These are phyloP conservation scores for Apotomis capreana DNA, from an alignment of 2,888 invertebrate genomes.

Conservation along the genomic window DNA sequence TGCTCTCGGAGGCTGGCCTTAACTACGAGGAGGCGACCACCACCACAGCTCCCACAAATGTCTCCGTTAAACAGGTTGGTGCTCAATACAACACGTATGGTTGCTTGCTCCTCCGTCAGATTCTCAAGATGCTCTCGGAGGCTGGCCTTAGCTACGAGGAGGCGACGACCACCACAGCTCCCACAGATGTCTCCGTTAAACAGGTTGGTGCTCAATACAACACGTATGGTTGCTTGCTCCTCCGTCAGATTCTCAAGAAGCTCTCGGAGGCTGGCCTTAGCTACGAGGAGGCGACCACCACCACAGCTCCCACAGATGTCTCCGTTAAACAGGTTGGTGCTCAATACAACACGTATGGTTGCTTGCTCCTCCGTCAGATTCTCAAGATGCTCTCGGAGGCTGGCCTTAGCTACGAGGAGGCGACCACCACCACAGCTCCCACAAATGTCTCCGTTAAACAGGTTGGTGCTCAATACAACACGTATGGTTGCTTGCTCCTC, in stretches of 20 bases:
- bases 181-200: no score
- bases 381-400: slow-evolving; percentile 79
- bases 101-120: no score
- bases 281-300: no score
- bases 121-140: no score
- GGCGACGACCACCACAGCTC: slow-evolving; percentile 50
- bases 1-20: slow-evolving; percentile 75
- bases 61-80: slow-evolving; percentile 77
- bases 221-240: no score
- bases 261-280: no score
- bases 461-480: slow-evolving; percentile 54
- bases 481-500: no score
- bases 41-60: slow-evolving; percentile 72
- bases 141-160: no score
- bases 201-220: slow-evolving; percentile 49
- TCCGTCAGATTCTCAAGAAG: no score
- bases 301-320: no score
- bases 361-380: slow-evolving; percentile 75
- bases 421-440: slow-evolving; percentile 67
- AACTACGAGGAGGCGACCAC: slow-evolving; percentile 69
- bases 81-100: not conserved
- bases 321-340: no score
- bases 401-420: slow-evolving; percentile 70
- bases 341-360: no score
- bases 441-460: slow-evolving; percentile 78